Evolutionary conservation across 2,888 invertebrate species (phyloP).

Genomic region (Sinohyriopsis cumingii): DNA sequence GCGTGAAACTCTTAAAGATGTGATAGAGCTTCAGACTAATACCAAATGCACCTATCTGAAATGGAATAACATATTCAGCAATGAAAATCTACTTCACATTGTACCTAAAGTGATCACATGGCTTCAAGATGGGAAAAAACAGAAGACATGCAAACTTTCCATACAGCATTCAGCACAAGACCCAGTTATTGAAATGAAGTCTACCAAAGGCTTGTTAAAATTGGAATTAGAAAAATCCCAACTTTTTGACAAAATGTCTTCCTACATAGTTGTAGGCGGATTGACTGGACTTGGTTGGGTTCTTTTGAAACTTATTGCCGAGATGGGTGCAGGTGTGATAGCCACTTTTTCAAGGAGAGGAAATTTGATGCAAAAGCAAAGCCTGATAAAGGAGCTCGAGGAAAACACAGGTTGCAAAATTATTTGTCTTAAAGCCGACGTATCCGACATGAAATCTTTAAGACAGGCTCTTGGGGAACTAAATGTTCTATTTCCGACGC

Average conservation of each 20-base stretch:
- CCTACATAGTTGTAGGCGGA: constrained; percentile 50
- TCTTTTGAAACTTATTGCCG: constrained; percentile 31
- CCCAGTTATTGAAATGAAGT: too few species aligned
- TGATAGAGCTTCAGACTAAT: too few species aligned
- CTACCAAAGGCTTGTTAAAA: too few species aligned
- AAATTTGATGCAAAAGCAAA: constrained; percentile 17
- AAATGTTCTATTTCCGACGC: constrained; percentile 8
- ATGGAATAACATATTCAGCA: too few species aligned
- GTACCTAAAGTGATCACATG: too few species aligned
- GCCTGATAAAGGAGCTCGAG: constrained; percentile 23
- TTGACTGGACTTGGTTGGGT: constrained; percentile 53
- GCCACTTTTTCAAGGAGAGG: constrained; percentile 34
- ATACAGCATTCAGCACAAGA: too few species aligned
- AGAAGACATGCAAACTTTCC: too few species aligned
- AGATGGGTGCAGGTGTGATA: constrained; percentile 42
- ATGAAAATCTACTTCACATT: too few species aligned
- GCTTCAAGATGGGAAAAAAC: too few species aligned
- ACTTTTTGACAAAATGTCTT: constrained; percentile 18
- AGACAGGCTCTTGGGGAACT: constrained; percentile 21
- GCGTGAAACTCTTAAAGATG: too few species aligned
- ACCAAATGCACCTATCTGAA: too few species aligned
- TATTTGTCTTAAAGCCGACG: constrained; percentile 37
- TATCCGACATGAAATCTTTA: constrained; percentile 28
- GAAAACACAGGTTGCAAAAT: constrained; percentile 24
- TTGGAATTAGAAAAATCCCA: too few species aligned